Base-by-base conservation (phyloP, 2,888 invertebrate genomes). In the Drosophila pegasa region DNA sequence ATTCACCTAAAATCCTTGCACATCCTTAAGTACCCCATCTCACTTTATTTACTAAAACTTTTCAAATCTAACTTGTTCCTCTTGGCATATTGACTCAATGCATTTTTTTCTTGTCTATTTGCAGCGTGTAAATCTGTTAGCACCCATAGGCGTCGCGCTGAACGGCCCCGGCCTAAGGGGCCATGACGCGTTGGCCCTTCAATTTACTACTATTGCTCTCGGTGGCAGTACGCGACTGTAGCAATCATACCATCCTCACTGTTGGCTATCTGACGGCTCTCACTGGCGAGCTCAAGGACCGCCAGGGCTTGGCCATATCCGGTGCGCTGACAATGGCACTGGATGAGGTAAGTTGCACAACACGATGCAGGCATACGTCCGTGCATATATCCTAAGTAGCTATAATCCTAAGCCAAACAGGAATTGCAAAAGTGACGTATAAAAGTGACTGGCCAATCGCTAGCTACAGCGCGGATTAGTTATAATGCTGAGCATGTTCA, bases 321-420 rank as follows among this genome's bases (percentile, higher is more conserved):
- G 98, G 98, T 62, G 98, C 98, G 57, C 94, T 98, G 79, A 95
- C 97, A 47, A 95, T 96, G 94, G 98, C 98, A 56, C 94, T 98
- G 62, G 95, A 97, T 82, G 95, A 96, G 94, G 97, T 98, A 89
- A 85, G 75, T 43, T 20, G 20, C 1, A 25, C 22, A 22, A n/a
- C 8, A 8, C 14, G 9, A 33, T 6, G 0, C 33, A 22, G 2
- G 22, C 14, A 29, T 0, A 45, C 1, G 27, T 14, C 14, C 14
- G 8, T n/a, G n/a, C 2, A 9, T 25, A 20, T n/a, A 25, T 38
- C 10, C 9, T 20, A 20, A 52, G 22, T 16, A 33, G 10, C 3
- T 27, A 35, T 35, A 60, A 61, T 41, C 27, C 25, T 25, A 35
- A 35, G 31, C 31, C 14, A 31, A 18, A 31, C 45, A 31, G 14